A percentile compares a stretch with the other conserved stretches of the same genome.
Evolutionary conservation across 2,797 vertebrate species (phyloP).

Genomic region (Anguilla anguilla): DNA sequence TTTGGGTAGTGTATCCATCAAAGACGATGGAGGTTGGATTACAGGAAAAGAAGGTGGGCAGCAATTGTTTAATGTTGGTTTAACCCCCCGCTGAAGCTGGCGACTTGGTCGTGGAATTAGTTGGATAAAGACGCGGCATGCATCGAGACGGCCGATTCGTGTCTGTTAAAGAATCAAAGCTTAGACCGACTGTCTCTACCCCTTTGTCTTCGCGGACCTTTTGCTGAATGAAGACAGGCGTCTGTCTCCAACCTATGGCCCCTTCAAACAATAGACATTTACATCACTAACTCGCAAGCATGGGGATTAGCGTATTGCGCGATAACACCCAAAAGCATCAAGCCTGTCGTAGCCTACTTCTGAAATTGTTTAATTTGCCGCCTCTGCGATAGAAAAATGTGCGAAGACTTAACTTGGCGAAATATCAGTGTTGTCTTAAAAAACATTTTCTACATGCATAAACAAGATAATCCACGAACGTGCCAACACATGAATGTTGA

Average conservation of each 20-base stretch:
- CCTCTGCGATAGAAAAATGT: background rate
- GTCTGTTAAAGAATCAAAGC: slow-evolving; percentile 77
- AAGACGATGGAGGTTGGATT: slow-evolving; percentile 34
- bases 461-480: background rate
- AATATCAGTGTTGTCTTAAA: background rate
- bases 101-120: slow-evolving; percentile 64
- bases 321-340: slow-evolving; percentile 67
- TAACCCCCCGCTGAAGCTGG: slow-evolving; percentile 60
- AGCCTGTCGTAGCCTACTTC: background rate
- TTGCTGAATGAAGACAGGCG: slow-evolving; percentile 72
- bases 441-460: background rate
- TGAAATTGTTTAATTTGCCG: background rate
- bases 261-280: slow-evolving; percentile 74
- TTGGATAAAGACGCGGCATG: slow-evolving; percentile 58
- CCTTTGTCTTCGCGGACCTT: slow-evolving; percentile 71
- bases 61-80: slow-evolving; percentile 62
- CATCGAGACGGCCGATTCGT: slow-evolving; percentile 63
- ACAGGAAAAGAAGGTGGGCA: slow-evolving; percentile 58
- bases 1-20: slow-evolving; percentile 1
- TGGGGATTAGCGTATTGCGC: slow-evolving; percentile 71
- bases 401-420: background rate
- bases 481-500: background rate
- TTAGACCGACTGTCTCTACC: slow-evolving; percentile 80
- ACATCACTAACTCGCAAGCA: slow-evolving; percentile 79
- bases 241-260: slow-evolving; percentile 76